Conservation (phyloP, 2,888 invertebrate species). For the Nymphalis urticae region DNA sequence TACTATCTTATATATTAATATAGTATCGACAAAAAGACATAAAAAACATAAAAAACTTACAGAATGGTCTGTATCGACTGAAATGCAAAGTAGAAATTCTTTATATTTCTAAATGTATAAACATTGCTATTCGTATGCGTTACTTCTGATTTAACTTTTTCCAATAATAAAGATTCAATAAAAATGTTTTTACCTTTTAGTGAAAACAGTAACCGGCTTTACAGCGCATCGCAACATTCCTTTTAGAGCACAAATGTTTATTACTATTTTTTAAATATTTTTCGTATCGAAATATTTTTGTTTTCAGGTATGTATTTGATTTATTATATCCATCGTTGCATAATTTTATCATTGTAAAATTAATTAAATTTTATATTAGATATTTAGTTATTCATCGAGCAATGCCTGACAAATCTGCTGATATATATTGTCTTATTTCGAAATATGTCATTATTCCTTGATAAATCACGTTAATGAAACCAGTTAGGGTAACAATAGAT, state of each 20-base stretch:
- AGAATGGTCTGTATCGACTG: not conserved
- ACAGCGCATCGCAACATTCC: not conserved
- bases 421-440: no score
- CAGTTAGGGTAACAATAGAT: no score
- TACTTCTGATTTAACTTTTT: conserved; percentile 13
- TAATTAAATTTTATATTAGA: no score
- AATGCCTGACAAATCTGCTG: no score
- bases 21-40: no score
- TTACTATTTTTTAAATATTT: conserved; percentile 5
- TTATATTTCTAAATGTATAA: conserved; percentile 21
- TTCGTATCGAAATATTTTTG: conserved; percentile 1
- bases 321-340: not conserved
- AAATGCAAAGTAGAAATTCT: conserved; percentile 11
- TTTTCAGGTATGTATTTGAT: not conserved
- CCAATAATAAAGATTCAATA: conserved; percentile 20
- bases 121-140: conserved; percentile 8
- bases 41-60: no score
- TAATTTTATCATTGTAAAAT: no score
- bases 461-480: no score
- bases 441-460: no score
- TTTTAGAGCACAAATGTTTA: conserved; percentile 4
- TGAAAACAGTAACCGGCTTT: not conserved
- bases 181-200: conserved; percentile 18
- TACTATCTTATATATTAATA: no score
- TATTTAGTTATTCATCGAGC: no score